Evolutionary conservation across 2,113 vertebrate species (phyloP).

Genomic region (Ondatra zibethicus): DNA sequence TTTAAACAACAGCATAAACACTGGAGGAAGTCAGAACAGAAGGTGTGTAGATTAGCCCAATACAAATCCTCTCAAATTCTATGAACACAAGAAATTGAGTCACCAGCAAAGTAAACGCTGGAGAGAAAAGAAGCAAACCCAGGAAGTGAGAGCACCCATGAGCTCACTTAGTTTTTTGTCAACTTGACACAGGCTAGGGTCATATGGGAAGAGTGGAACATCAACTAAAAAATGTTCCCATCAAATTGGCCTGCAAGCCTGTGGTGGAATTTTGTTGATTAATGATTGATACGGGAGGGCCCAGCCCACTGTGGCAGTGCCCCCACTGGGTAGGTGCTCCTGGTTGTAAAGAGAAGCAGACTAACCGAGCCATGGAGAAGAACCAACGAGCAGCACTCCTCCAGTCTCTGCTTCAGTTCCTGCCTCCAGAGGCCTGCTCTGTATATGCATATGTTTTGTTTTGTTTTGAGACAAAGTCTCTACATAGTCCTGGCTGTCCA

Average conservation of each 20-base stretch:
- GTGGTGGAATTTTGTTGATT: not conserved
- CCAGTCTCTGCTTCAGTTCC: not conserved
- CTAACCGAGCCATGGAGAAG: not conserved
- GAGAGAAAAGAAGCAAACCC: constrained; percentile 37
- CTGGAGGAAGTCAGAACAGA: not conserved
- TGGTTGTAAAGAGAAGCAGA: not conserved
- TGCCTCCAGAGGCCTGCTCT: not conserved
- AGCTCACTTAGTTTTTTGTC: not conserved
- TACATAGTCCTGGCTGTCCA: not conserved
- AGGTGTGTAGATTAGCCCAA: not conserved
- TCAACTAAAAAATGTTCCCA: not conserved
- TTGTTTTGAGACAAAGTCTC: not conserved
- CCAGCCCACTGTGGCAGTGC: not conserved
- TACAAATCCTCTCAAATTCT: not conserved
- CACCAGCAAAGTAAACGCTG: constrained; percentile 17
- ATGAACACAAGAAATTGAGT: constrained; percentile 7
- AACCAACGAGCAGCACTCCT: not conserved
- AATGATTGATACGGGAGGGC: not conserved
- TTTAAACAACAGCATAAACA: constrained; percentile 8
- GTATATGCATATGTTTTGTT: not conserved
- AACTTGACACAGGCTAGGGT: not conserved
- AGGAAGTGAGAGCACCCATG: not conserved
- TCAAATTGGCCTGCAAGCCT: not conserved
- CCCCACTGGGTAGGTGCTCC: not conserved
- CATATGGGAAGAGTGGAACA: not conserved